phyloP scores from a whole-genome alignment of 2,797 vertebrate genomes.

The Dendrocincla tyrannina region DNA sequence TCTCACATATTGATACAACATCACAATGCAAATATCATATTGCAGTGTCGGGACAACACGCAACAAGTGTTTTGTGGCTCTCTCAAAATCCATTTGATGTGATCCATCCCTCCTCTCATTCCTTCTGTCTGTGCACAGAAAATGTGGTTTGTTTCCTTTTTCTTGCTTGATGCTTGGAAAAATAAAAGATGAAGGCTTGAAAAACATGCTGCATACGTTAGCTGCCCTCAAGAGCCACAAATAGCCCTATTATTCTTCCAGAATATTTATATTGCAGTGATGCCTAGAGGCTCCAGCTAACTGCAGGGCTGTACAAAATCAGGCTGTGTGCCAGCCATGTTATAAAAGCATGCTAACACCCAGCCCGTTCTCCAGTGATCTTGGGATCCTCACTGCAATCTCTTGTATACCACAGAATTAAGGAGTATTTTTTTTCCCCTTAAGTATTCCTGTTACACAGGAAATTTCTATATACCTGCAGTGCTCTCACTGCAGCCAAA shows the following conservation, averaged over 20 bases:
- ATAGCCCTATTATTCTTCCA: slow-evolving; percentile 38
- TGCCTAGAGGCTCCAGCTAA: slow-evolving; percentile 8
- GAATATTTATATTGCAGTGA: slow-evolving; percentile 43
- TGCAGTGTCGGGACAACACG: slow-evolving; percentile 18
- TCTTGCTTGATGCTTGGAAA: slow-evolving; percentile 19
- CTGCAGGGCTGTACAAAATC: slow-evolving; percentile 10
- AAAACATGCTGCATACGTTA: slow-evolving; percentile 24
- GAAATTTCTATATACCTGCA: not conserved
- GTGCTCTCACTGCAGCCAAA: not conserved
- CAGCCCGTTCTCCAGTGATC: not conserved
- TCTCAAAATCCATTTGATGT: slow-evolving; percentile 23
- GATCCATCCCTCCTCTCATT: slow-evolving; percentile 10
- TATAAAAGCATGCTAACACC: not conserved
- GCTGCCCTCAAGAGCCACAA: slow-evolving; percentile 33
- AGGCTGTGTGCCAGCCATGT: not conserved
- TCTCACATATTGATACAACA: slow-evolving; percentile 44
- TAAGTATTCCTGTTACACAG: not conserved
- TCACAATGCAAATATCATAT: slow-evolving; percentile 47
- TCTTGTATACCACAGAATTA: not conserved
- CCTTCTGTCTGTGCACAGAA: slow-evolving; percentile 15
- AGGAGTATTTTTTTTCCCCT: not conserved
- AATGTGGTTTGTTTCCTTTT: not conserved
- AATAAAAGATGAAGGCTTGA: not conserved
- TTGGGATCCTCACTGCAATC: not conserved
- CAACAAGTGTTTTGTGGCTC: slow-evolving; percentile 47